Evolutionary conservation across 2,888 invertebrate species (phyloP).

Genomic region (Campoplex nolae): DNA sequence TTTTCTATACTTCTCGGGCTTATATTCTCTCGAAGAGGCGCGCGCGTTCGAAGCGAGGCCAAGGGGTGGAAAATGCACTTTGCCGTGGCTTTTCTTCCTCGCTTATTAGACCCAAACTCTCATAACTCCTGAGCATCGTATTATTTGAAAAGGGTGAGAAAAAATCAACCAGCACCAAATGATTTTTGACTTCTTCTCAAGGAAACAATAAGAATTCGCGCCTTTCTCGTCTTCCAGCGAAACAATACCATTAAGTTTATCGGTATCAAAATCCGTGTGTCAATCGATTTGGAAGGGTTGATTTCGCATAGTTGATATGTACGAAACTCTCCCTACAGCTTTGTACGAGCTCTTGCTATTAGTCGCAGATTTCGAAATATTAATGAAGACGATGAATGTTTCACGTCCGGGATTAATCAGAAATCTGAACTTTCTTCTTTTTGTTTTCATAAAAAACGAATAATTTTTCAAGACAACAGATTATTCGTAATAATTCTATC

Average conservation of each 20-base stretch:
- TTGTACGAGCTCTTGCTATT: neutral
- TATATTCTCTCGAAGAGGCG: constrained; percentile 36
- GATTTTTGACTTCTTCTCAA: constrained; percentile 23
- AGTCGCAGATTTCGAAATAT: too few relatives aligned
- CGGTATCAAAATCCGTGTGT: constrained; percentile 16
- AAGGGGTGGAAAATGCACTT: constrained; percentile 32
- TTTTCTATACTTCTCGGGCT: constrained; percentile 31
- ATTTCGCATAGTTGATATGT: constrained; percentile 11
- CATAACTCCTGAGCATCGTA: constrained; percentile 26
- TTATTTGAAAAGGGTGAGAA: constrained; percentile 17
- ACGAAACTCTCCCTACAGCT: neutral
- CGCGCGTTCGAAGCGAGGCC: constrained; percentile 37
- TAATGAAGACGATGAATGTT: too few relatives aligned
- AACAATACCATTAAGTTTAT: constrained; percentile 1
- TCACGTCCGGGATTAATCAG: too few relatives aligned
- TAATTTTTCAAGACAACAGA: too few relatives aligned
- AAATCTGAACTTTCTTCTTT: too few relatives aligned
- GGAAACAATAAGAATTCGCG: constrained; percentile 58
- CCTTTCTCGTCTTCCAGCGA: constrained; percentile 32
- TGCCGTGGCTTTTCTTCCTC: constrained; percentile 41
- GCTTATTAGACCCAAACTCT: constrained; percentile 53
- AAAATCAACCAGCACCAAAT: constrained; percentile 50
- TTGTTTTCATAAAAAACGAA: too few relatives aligned
- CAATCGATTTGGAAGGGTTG: constrained; percentile 59
- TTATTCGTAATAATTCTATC: too few relatives aligned